Base-by-base conservation (phyloP, 2,888 invertebrate species). In the Iselma pallidipennis region DNA sequence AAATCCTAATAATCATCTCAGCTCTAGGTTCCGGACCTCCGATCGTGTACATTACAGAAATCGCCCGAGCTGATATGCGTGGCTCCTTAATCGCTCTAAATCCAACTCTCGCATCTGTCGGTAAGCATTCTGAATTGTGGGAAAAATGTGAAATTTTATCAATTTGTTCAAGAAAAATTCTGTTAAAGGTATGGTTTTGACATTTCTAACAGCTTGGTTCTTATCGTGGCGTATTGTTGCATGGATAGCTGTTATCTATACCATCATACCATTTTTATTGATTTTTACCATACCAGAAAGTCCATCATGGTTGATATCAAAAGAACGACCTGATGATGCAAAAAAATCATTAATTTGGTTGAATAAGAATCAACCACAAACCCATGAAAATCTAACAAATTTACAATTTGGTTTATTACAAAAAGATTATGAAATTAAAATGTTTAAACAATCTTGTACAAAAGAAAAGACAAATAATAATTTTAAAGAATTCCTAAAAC, bases 21-120 rank as follows among this genome's bases (percentile, higher is more conserved):
- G 85, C 85, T 1, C 75, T 85, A 71, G 85, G 84, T 12, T 84
- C 85, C 0, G 85, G 85, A 63, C 85, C 86, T 7, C 85, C 85
- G 1, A 83, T 85, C 45, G 86, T 86, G 16, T 86, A 86, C 73
- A 84, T 86, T 56, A 86, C 86, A 10, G 86, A 86, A 75, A 83
- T 86, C 1, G 84, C 85, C 0, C 76, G 84, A 29, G 84, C 85
- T 1, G 85, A 86, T 69, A 76, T 86, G 52, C 74, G 86, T 55
- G 86, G 86, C 10, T 83, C 85, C 10, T 75, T 86, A 49, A 83
- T 86, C 66, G 85, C 85, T 14, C 79, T 82, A 23, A 85, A 84
- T 5, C 86, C 86, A 1, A 83, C 84, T 10, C 78, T 84, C 61
- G 85, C 85, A 5, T 86, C 86, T 2, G 78, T 86, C 61, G 86